Evolutionary conservation across 2,113 vertebrate species (phyloP).

Genomic region (Speoplatyrhinus poulsoni): DNA sequence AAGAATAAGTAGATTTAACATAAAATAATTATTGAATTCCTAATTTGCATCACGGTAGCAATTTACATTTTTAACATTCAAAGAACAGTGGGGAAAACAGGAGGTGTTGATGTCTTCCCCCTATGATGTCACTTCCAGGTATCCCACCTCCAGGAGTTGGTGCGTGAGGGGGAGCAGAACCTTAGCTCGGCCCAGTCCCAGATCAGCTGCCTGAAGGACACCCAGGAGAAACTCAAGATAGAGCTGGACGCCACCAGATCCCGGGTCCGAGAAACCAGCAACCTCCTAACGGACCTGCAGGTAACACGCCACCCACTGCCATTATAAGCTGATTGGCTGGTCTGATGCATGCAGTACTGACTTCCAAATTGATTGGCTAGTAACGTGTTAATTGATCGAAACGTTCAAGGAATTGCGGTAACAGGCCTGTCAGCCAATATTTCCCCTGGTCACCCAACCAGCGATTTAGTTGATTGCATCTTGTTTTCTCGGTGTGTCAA

Average conservation of each 20-base stretch:
- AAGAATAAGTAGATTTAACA: too few relatives aligned
- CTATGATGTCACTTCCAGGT: conserved; percentile 73
- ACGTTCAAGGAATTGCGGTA: too few relatives aligned
- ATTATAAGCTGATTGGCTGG: neutral
- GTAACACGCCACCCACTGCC: conserved; percentile 29
- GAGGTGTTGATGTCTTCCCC: neutral
- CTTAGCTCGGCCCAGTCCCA: conserved; percentile 87
- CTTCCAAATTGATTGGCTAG: too few relatives aligned
- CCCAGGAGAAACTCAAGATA: conserved; percentile 88
- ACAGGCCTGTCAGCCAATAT: too few relatives aligned
- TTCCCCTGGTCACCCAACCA: too few relatives aligned
- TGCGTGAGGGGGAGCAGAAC: conserved; percentile 88
- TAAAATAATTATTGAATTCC: too few relatives aligned
- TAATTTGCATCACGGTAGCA: too few relatives aligned
- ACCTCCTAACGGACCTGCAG: conserved; percentile 87
- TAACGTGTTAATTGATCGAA: too few relatives aligned
- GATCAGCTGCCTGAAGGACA: conserved; percentile 87
- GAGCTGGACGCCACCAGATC: conserved; percentile 87
- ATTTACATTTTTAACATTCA: too few relatives aligned
- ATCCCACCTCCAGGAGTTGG: conserved; percentile 86
- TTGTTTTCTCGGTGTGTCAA: too few relatives aligned
- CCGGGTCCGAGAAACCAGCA: conserved; percentile 87
- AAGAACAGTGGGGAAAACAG: neutral
- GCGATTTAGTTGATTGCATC: too few relatives aligned
- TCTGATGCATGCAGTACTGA: too few relatives aligned